These are phyloP conservation scores for Cataglyphis albicans DNA, from an alignment of 2,888 invertebrate genomes.

Conservation along the genomic window DNA sequence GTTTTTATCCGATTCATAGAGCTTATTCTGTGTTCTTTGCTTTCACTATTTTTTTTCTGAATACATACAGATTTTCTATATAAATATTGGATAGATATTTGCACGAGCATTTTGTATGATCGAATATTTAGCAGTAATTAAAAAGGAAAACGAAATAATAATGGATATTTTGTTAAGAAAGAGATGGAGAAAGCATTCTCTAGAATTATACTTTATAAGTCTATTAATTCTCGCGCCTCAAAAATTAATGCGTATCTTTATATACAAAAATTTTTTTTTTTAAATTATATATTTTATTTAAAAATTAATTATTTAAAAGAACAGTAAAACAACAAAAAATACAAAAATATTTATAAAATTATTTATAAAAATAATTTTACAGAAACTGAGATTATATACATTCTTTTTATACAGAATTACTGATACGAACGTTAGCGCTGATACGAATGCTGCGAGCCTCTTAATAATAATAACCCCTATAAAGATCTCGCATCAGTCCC, in stretches of 20 bases:
- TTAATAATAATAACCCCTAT: constrained; percentile 74
- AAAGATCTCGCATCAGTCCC: constrained; percentile 80
- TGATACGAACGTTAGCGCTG: constrained; percentile 41
- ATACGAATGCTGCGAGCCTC: constrained; percentile 34
- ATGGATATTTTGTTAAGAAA: not conserved
- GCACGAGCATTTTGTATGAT: not conserved
- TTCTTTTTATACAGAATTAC: constrained; percentile 26
- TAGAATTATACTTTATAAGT: not conserved
- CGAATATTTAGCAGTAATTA: not conserved
- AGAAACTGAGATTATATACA: not conserved
- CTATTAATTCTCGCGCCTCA: not conserved
- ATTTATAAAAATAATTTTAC: not conserved
- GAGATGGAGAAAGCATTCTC: not conserved
- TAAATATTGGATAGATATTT: not conserved
- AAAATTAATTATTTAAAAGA: no score
- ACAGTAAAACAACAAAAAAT: no score
- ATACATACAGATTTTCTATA: not conserved
- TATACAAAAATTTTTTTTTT: no score
- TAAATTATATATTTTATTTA: no score
- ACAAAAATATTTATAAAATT: no score
- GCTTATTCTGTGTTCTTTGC: not conserved
- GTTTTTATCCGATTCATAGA: not conserved
- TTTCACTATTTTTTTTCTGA: not conserved
- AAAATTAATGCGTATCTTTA: not conserved
- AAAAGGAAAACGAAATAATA: not conserved